Evolutionary conservation across 2,888 invertebrate species (phyloP).

Genomic region (Drosophila siamana): DNA sequence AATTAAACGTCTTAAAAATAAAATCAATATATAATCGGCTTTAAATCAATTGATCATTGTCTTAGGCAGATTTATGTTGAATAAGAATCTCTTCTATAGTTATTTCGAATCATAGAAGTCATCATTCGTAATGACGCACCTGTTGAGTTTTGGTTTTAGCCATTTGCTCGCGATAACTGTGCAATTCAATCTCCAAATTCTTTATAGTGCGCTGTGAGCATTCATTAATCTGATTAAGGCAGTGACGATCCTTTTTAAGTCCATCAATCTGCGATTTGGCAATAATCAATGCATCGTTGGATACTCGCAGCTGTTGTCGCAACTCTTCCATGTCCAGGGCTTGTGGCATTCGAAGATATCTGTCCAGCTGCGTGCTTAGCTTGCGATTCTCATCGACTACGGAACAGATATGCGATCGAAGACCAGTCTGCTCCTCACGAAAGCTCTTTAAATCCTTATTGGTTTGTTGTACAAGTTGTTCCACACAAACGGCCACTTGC

Average conservation of each 20-base stretch:
- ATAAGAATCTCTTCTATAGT: too few species aligned
- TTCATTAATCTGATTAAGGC: conserved; percentile 89
- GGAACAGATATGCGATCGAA: conserved; percentile 78
- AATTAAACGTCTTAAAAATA: too few species aligned
- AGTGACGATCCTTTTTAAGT: conserved; percentile 88
- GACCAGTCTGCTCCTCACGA: conserved; percentile 77
- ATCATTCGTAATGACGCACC: conserved; percentile 54
- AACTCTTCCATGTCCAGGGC: conserved; percentile 40
- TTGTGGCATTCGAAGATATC: conserved; percentile 43
- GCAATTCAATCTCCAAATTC: conserved; percentile 89
- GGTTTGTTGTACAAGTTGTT: conserved; percentile 74
- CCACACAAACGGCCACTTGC: conserved; percentile 71
- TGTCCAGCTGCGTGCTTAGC: conserved; percentile 70
- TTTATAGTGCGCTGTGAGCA: conserved; percentile 89
- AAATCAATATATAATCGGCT: too few species aligned
- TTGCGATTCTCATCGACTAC: conserved; percentile 84
- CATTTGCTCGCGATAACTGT: conserved; percentile 85
- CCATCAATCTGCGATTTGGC: conserved; percentile 84
- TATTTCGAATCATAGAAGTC: too few species aligned
- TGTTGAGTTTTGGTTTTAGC: conserved; percentile 51
- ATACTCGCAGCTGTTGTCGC: conserved; percentile 66
- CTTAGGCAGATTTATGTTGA: too few species aligned
- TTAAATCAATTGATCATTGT: too few species aligned
- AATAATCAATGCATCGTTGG: conserved; percentile 82
- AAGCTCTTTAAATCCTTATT: conserved; percentile 76